Base-by-base conservation (phyloP, 2,888 invertebrate genomes). In the Phrixothrix hirtus region DNA sequence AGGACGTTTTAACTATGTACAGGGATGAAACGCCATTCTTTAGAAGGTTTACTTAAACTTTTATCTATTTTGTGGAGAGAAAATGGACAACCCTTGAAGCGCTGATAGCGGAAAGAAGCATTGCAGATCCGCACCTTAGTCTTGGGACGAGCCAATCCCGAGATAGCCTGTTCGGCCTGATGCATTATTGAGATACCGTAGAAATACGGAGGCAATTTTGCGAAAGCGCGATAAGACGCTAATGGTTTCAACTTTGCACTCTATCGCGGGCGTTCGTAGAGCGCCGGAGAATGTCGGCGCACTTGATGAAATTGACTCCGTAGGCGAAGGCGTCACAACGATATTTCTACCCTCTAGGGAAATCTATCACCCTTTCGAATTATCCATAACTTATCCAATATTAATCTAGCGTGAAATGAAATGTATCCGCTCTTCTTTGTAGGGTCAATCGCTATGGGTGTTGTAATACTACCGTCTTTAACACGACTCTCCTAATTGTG, bases 241-340 rank as follows among this genome's bases (percentile, higher is more conserved):
- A 80, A 79, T 79, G 78, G 78, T 73, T 78, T 77, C 79, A 79
- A 79, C 78, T 79, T 79, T 78, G 77, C 80, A 80, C 79, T 79
- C 79, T 78, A 79, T 79, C 78, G 75, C 52, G 39, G 55, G 36
- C 42, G 50, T 50, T 50, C 55, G 55, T 55, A 50, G 55, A 50
- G 55, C 53, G 54, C 60, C 59, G 60, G 59, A 31, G 39, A 46
- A 46, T 48, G 59, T 60, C 60, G 58, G 56, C 60, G 48, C 53
- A 62, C 61, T 64, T 65, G 63, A 64, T 62, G 60, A 58, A 64
- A 64, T 64, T 63, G 64, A 56, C 58, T 57, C 55, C 55, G 44
- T 44, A 52, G 57, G 55, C 51, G 57, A 55, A 51, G 58, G 60
- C 59, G 60, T 58, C 60, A 53, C 57, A 53, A 55, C 58, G 52